Percentiles rank a stretch among this genome's conserved stretches.
Evolutionary conservation across 2,113 vertebrate species (phyloP).

Genomic region (Elgaria multicarinata): DNA sequence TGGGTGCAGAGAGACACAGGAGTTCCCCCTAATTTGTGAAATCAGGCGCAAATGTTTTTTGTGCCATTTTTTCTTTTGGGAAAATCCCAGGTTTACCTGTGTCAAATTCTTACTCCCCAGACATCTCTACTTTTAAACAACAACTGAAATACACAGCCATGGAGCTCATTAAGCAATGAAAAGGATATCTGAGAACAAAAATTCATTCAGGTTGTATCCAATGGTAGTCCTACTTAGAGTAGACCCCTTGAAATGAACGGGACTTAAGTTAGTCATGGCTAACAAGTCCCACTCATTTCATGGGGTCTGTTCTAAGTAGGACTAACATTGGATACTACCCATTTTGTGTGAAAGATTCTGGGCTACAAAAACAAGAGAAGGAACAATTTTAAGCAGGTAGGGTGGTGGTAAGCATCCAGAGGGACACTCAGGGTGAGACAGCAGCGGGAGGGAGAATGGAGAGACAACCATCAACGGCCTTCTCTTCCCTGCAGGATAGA

Average conservation of each 20-base stretch:
- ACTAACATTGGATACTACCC: too few species aligned
- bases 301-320: too few species aligned
- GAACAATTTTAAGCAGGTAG: neutral
- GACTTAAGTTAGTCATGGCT: too few species aligned
- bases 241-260: too few species aligned
- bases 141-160: neutral
- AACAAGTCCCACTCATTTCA: too few species aligned
- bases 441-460: neutral
- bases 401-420: too few species aligned
- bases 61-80: too few species aligned
- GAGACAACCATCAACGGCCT: neutral
- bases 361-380: neutral
- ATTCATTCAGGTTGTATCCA: too few species aligned
- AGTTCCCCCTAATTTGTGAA: neutral
- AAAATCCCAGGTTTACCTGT: too few species aligned
- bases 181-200: too few species aligned
- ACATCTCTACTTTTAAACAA: neutral
- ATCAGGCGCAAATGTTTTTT: neutral
- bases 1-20: neutral
- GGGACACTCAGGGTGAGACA: too few species aligned
- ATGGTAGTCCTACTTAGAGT: too few species aligned
- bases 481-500: conserved; percentile 89
- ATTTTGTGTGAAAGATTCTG: neutral
- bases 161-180: neutral
- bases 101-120: neutral